Evolutionary conservation across 2,888 invertebrate genomes (phyloP).

Genomic region (Diaphora mendica): DNA sequence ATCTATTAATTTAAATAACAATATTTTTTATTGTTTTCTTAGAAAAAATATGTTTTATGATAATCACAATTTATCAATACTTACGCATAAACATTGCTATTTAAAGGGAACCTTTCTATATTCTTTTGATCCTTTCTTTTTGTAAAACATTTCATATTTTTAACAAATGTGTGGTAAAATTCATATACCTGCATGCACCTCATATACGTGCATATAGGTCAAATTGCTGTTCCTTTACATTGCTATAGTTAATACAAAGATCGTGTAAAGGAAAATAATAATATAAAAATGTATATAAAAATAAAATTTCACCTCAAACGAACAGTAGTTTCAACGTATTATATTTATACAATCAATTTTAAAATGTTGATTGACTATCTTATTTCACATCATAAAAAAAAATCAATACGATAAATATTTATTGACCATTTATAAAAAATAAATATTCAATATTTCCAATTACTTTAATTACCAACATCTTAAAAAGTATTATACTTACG

Average conservation of each 20-base stretch:
- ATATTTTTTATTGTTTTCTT: neutral
- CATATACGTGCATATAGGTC: too few species aligned
- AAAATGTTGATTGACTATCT: neutral
- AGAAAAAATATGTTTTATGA: neutral
- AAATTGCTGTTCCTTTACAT: neutral
- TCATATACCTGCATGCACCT: too few species aligned
- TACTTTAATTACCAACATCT: neutral
- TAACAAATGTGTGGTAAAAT: too few species aligned
- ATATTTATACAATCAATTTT: neutral
- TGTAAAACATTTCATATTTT: neutral
- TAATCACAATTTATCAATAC: neutral
- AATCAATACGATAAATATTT: neutral
- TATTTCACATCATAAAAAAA: too few species aligned
- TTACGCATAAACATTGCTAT: neutral
- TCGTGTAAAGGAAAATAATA: neutral
- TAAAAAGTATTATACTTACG: slow-evolving; percentile 45
- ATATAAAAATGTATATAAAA: too few species aligned
- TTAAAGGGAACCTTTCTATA: neutral
- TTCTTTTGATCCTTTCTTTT: neutral
- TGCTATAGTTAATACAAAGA: neutral
- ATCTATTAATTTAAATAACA: neutral
- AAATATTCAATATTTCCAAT: neutral
- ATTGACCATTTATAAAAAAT: neutral
- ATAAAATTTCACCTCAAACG: neutral
- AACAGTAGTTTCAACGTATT: neutral